Evolutionary conservation across 1,140 invertebrate species (phyloP), one percentile per base, ranked within the genome.

Genomic region (Zaprionus nigranus): DNA sequence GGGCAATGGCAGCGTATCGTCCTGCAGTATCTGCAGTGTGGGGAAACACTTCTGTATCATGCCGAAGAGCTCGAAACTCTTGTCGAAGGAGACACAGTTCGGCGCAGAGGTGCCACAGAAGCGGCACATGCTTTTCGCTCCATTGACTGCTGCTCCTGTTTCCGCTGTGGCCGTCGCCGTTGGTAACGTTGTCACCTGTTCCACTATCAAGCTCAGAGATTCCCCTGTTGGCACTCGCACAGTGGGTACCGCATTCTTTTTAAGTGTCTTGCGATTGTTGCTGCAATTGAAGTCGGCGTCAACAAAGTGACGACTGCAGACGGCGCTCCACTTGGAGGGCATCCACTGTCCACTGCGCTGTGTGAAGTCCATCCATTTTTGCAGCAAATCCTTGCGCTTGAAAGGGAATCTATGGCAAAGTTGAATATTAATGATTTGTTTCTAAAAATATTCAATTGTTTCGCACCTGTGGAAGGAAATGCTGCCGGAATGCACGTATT

Each of bases 21-120:
- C 87, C 64, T 92, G 85, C 34, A 87, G 79, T 51, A 92, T 90
- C 49, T 92, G 91, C 2, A 92, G 75, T 1, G 91, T 92, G 12
- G 91, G 91, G 65, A 92, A 92, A 53, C 91, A 92, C 72, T 92
- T 86, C 38, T 92, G 91, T 28, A 92, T 85, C 82, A 92, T 90
- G 38, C 79, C 91, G 62, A 91, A 92, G 1, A 92, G 62, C 58
- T 92, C 90, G 24, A 90, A 91, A 54, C 84, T 92, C 20, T 82
- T 90, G 2, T 82, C 80, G 30, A 92, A 92, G 0, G 87, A 83
- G 0, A 86, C 81, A n/a, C 85, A 88, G 12, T 90, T 78, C 3
- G 56, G 30, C 1, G 81, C 78, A 0, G 61, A 61, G 12, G 38
- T 56, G 2, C 90, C 87, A 62, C 91, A 92, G 40, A 92, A 81